Evolutionary conservation across 2,888 invertebrate genomes (phyloP).

Genomic region (Habrosyne pyritoides): DNA sequence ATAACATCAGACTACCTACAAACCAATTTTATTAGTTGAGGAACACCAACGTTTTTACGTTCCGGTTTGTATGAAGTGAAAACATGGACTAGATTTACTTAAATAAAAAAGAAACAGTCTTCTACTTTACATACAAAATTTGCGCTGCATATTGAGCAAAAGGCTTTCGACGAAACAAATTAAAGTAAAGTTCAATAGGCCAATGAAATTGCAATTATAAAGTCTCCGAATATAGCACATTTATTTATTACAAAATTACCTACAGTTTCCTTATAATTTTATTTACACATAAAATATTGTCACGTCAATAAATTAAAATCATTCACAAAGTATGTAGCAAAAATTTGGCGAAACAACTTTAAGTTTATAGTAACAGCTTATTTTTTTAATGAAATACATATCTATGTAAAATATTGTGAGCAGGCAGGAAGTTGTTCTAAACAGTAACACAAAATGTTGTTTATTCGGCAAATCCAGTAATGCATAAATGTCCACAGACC

Average conservation of each 20-base stretch:
- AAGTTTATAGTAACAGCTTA: slow-evolving; percentile 8
- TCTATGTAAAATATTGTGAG: background rate
- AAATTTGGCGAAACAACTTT: slow-evolving; percentile 32
- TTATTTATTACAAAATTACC: background rate
- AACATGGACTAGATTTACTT: background rate
- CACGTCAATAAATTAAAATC: slow-evolving; percentile 24
- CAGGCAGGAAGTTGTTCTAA: background rate
- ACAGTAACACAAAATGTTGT: background rate
- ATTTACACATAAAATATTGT: slow-evolving; percentile 30
- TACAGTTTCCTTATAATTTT: background rate
- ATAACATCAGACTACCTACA: background rate
- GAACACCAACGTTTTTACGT: background rate
- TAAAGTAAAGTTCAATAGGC: background rate
- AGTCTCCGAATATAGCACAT: background rate
- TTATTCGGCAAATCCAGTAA: background rate
- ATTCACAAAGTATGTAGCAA: background rate
- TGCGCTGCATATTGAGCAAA: background rate
- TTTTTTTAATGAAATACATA: background rate
- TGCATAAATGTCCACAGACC: slow-evolving; percentile 27
- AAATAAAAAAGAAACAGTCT: slow-evolving; percentile 2
- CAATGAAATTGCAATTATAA: background rate
- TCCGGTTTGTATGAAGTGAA: background rate
- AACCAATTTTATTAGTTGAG: background rate
- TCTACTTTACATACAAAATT: background rate
- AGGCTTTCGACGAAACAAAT: background rate